A percentile compares a stretch with the other conserved stretches of the same genome.
Evolutionary conservation across 2,888 invertebrate species (phyloP).

Genomic region (Hylaea fasciaria): DNA sequence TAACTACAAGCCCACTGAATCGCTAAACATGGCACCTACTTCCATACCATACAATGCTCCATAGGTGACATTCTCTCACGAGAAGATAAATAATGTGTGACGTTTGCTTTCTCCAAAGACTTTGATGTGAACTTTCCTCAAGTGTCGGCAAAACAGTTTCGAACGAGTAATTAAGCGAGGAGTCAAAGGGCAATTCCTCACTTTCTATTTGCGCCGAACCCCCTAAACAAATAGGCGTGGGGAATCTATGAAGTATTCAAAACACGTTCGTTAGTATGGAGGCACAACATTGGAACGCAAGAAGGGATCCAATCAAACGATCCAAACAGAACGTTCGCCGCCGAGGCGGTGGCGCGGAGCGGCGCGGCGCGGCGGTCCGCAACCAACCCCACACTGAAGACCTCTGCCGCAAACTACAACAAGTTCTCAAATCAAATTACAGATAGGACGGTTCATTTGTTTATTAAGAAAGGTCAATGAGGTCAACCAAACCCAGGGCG

Average conservation of each 20-base stretch:
- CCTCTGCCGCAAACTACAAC: neutral
- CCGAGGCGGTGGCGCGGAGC: neutral
- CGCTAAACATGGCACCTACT: too few species aligned
- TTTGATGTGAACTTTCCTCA: too few species aligned
- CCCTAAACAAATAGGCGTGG: conserved; percentile 10
- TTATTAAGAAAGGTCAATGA: too few species aligned
- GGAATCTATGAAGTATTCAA: conserved; percentile 17
- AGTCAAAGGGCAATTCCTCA: neutral
- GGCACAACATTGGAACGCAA: neutral
- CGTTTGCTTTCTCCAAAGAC: too few species aligned
- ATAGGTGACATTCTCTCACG: too few species aligned
- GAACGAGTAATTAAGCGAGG: too few species aligned
- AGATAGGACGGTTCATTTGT: neutral
- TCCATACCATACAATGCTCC: too few species aligned
- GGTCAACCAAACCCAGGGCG: too few species aligned
- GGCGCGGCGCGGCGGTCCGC: neutral
- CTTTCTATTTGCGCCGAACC: neutral
- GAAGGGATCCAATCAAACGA: conserved; percentile 16
- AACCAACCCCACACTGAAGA: neutral
- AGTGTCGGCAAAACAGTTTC: too few species aligned
- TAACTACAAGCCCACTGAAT: too few species aligned
- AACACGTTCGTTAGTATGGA: conserved; percentile 20
- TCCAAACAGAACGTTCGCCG: neutral
- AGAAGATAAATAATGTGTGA: too few species aligned
- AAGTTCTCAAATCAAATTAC: neutral